These are phyloP conservation scores for Xestoiulus laeticollis DNA, from an alignment of 2,888 invertebrate species.

Conservation along the genomic window DNA sequence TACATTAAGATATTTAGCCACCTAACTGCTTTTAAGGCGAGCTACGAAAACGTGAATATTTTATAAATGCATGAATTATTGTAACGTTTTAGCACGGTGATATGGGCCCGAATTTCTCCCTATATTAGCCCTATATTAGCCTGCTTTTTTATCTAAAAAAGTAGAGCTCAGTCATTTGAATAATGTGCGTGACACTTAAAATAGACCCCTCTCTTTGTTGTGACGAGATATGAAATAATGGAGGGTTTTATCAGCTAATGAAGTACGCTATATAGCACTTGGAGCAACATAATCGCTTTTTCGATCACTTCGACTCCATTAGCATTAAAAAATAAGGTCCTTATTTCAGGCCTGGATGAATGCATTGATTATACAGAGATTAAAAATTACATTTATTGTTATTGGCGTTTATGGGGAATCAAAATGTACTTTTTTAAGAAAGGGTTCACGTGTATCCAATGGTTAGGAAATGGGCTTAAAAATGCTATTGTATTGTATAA, in stretches of 20 bases:
- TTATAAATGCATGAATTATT: slow-evolving; percentile 5
- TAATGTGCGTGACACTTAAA: background rate
- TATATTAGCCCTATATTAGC: background rate
- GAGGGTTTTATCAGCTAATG: slow-evolving; percentile 29
- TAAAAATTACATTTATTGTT: background rate
- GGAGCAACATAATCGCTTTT: background rate
- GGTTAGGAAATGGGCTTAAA: too few relatives aligned
- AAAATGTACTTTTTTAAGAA: background rate
- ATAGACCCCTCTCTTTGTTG: background rate
- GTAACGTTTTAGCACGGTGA: background rate
- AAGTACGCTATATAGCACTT: background rate
- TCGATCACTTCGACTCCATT: slow-evolving; percentile 29
- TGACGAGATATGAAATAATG: background rate
- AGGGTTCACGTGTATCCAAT: too few relatives aligned
- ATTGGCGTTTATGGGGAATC: background rate
- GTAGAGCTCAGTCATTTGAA: background rate
- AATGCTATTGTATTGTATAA: too few relatives aligned
- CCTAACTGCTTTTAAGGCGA: background rate
- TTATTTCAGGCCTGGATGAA: background rate
- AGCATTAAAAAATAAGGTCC: slow-evolving; percentile 1
- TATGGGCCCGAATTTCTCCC: background rate
- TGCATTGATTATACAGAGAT: background rate
- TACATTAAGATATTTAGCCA: background rate
- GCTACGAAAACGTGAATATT: background rate
- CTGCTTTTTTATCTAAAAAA: background rate